Conservation (phyloP, 2,113 vertebrate genomes). For the Speoplatyrhinus poulsoni region DNA sequence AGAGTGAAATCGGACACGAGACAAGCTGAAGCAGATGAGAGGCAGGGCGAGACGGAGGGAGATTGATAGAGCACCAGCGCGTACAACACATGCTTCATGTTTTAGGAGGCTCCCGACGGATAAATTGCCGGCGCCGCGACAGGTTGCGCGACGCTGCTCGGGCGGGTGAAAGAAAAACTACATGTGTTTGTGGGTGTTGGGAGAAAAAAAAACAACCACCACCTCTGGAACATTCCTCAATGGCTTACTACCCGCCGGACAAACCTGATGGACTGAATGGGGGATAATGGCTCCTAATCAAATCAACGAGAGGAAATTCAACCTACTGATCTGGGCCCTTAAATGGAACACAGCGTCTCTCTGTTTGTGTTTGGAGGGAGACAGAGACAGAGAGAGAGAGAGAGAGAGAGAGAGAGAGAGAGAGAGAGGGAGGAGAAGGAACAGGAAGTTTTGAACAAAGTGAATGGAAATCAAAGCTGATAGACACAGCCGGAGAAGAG, state of each 20-base stretch:
- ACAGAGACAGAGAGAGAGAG: constrained; percentile 10
- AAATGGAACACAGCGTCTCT: constrained; percentile 27
- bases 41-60: neutral
- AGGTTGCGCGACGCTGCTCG: neutral
- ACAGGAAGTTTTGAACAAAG: neutral
- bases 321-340: constrained; percentile 30
- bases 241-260: constrained; percentile 26
- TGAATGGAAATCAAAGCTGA: neutral
- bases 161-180: constrained; percentile 16
- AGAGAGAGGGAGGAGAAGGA: neutral
- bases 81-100: constrained; percentile 14
- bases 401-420: constrained; percentile 12
- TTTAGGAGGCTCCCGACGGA: neutral
- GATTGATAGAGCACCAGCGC: neutral
- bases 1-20: too few relatives aligned
- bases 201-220: too few relatives aligned
- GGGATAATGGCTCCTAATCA: constrained; percentile 65
- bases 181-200: too few relatives aligned
- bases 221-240: constrained; percentile 12
- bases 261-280: constrained; percentile 25
- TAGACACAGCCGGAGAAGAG: neutral
- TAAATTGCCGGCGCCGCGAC: neutral
- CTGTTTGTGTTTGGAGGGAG: constrained; percentile 3
- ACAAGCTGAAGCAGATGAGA: neutral
- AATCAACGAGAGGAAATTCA: constrained; percentile 57